Evolutionary conservation across 2,888 invertebrate species (phyloP).

Genomic region (Mythimna pallens): DNA sequence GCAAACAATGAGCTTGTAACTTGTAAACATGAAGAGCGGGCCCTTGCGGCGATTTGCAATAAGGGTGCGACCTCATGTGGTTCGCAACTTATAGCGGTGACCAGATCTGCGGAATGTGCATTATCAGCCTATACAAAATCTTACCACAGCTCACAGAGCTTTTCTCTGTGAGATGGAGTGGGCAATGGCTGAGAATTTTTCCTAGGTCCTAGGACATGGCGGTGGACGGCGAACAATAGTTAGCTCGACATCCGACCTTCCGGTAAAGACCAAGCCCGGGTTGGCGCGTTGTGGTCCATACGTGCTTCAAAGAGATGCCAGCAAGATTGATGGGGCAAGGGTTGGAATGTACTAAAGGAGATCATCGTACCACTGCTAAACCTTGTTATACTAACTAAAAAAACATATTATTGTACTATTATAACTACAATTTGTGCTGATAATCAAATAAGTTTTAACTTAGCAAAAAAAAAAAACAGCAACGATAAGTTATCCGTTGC

Average conservation of each 20-base stretch:
- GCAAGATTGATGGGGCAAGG: neutral
- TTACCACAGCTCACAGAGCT: neutral
- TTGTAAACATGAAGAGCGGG: constrained; percentile 76
- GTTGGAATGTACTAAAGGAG: neutral
- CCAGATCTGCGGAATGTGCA: neutral
- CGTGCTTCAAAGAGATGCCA: neutral
- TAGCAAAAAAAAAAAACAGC: too few species aligned
- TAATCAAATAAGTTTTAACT: too few species aligned
- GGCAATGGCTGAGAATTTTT: neutral
- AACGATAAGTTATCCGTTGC: too few species aligned
- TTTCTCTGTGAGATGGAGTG: neutral
- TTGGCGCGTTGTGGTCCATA: neutral
- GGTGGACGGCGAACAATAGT: neutral
- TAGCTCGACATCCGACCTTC: neutral
- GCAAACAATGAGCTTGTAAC: constrained; percentile 76
- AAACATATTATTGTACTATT: too few species aligned
- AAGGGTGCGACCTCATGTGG: constrained; percentile 59
- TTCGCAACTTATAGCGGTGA: constrained; percentile 27
- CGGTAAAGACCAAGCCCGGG: neutral
- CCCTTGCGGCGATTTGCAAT: constrained; percentile 76
- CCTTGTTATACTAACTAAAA: too few species aligned
- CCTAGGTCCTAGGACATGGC: neutral
- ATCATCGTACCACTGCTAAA: too few species aligned
- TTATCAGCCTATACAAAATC: neutral
- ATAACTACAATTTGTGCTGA: too few species aligned